A percentile compares a stretch with the other conserved stretches of the same genome.
These are phyloP conservation scores for Brachionus rotundiformis DNA, from an alignment of 1,140 invertebrate genomes.

Conservation along the genomic window DNA sequence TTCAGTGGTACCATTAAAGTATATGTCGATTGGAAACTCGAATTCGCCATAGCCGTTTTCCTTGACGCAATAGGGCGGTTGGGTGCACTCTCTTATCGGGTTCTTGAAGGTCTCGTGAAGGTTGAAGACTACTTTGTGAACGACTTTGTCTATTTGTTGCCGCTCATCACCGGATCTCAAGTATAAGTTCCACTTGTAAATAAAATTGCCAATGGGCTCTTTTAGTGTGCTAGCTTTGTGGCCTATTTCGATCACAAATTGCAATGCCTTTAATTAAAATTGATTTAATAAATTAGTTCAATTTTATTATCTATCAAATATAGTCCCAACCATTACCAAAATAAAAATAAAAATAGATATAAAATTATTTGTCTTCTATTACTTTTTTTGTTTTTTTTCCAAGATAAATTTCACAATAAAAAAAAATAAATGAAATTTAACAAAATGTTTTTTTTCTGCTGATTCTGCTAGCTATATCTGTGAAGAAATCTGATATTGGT, in stretches of 20 bases:
- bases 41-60: constrained; percentile 51
- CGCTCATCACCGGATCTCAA: constrained; percentile 37
- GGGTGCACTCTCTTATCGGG: background rate
- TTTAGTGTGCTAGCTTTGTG: constrained; percentile 41
- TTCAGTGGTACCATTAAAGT: constrained; percentile 22
- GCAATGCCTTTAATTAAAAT: constrained; percentile 29
- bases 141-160: constrained; percentile 43
- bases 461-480: too few species aligned
- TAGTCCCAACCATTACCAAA: background rate
- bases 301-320: background rate
- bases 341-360: background rate
- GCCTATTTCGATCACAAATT: constrained; percentile 43
- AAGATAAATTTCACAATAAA: background rate
- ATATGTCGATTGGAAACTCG: constrained; percentile 47
- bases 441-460: too few species aligned
- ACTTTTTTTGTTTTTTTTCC: background rate
- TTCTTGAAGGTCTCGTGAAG: constrained; percentile 38
- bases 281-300: background rate
- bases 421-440: background rate
- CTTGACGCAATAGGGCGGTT: constrained; percentile 42
- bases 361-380: too few species aligned
- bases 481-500: too few species aligned
- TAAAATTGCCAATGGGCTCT: constrained; percentile 42
- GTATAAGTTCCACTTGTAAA: constrained; percentile 48
- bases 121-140: constrained; percentile 47